phyloP scores from a whole-genome alignment of 2,113 vertebrate species.

The Rhineura floridana region DNA sequence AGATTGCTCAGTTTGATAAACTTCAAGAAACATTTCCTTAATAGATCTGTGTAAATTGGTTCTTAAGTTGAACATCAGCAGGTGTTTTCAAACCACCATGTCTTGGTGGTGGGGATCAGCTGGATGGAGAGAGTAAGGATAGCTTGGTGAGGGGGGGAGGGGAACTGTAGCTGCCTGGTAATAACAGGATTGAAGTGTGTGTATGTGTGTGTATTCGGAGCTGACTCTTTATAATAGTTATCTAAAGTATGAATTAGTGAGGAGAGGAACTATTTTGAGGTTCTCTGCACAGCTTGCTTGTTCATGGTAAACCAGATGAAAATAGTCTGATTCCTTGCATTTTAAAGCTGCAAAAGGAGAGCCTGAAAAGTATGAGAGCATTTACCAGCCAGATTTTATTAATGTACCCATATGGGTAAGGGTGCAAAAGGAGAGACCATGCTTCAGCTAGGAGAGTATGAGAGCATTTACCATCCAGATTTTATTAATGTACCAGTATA shows the following conservation, averaged over 20 bases:
- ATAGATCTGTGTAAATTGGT: not conserved
- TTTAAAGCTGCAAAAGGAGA: not conserved
- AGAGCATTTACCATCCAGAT: not conserved
- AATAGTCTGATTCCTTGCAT: not conserved
- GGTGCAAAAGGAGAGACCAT: not conserved
- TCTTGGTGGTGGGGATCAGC: not conserved
- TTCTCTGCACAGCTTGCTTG: not conserved
- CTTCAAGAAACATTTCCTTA: not conserved
- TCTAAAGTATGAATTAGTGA: not conserved
- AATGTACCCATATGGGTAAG: not conserved
- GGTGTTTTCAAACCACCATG: slow-evolving; percentile 1
- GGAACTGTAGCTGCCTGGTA: not conserved
- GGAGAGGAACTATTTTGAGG: not conserved
- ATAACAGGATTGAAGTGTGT: no score
- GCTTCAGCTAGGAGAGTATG: not conserved
- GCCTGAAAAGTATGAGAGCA: not conserved
- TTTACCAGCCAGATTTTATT: slow-evolving; percentile 22
- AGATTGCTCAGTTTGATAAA: not conserved
- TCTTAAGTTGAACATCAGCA: not conserved
- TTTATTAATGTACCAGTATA: slow-evolving; percentile 14
- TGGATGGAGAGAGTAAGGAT: not conserved
- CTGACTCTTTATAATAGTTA: not conserved
- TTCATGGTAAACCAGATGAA: not conserved
- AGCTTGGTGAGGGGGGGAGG: not conserved
- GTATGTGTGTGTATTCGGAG: not conserved